Evolutionary conservation across 2,113 vertebrate genomes (phyloP), one percentile per base, ranked within the genome.

Genomic region (Zootoca vivipara): DNA sequence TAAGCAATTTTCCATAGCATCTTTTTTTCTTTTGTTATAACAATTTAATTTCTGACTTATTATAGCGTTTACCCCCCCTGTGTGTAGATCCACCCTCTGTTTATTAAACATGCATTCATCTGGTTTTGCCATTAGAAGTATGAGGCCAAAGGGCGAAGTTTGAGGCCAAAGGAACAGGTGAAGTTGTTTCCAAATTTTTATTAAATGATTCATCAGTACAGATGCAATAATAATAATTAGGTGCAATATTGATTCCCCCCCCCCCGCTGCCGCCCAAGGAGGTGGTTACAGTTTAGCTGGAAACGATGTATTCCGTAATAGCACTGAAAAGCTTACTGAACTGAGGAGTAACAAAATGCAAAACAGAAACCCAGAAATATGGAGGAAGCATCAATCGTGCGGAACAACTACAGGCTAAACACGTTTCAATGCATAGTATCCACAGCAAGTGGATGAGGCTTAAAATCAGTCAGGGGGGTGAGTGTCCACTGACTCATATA

Each of bases 31-130:
- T 52, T 52, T 52, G 46, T 46, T 46, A 46, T 46, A 52, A 52
- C 46, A 52, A 52, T 52, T 52, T 52, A 52, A 52, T 52, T 10
- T 52, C 46, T 52, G 46, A 52, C 10, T 52, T 52, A 52, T 52
- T 52, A 52, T 52, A 52, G 46, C 2, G 9, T 2, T 2, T 0
- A n/a, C 10, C 9, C 42, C 1, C 10, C 46, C 46, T 2, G 10
- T 52, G 46, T 52, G 46, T 52, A 52, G 46, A 52, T 52, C 46
- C 46, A 52, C 46, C 46, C 46, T n/a, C 10, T 33, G 12, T 72
- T 16, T 38, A 75, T 40, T 78, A 28, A 42, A 67, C 8, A 30
- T 42, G 8, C 26, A 2, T 28, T 28, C 30, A 5, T 67, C 33
- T 64, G 33, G 20, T 64, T 38, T 65, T 4, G 62, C 58, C n/a